These are phyloP conservation scores for Illadopsis cleaveri DNA, from an alignment of 2,113 vertebrate species.

Conservation along the genomic window DNA sequence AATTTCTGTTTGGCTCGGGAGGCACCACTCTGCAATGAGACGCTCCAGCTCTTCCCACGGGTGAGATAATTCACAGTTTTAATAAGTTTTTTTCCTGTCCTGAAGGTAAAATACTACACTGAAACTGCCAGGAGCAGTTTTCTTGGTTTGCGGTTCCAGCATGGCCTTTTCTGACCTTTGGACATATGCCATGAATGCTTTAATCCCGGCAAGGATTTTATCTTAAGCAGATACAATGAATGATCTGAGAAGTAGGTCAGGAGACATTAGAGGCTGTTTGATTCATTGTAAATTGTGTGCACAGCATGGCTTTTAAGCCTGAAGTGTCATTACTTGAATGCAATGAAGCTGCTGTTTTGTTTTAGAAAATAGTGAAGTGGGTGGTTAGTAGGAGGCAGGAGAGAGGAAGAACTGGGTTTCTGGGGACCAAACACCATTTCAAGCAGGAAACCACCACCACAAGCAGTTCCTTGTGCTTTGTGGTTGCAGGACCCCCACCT, in stretches of 20 bases:
- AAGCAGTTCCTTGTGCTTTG: not conserved
- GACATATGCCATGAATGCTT: not conserved
- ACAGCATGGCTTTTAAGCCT: not conserved
- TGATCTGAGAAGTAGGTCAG: slow-evolving; percentile 6
- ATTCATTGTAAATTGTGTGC: not conserved
- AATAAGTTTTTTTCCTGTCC: not conserved
- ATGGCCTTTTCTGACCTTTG: not conserved
- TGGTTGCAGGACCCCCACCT: not conserved
- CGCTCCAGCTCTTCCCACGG: not conserved
- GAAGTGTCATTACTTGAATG: not conserved
- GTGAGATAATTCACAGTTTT: not conserved
- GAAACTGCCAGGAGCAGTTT: not conserved
- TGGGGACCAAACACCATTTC: not conserved
- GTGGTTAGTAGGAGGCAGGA: not conserved
- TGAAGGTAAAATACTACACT: not conserved
- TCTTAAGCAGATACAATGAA: not conserved
- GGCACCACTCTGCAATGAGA: not conserved
- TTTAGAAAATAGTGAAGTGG: not conserved
- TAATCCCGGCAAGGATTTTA: not conserved
- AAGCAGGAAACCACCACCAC: not conserved
- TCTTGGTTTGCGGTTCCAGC: not conserved
- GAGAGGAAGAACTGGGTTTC: too few relatives aligned
- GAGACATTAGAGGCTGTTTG: not conserved
- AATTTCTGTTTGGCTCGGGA: not conserved
- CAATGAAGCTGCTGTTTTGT: not conserved